Base-by-base conservation (phyloP, 2,888 invertebrate genomes). In the Megalurothrips usitatus region DNA sequence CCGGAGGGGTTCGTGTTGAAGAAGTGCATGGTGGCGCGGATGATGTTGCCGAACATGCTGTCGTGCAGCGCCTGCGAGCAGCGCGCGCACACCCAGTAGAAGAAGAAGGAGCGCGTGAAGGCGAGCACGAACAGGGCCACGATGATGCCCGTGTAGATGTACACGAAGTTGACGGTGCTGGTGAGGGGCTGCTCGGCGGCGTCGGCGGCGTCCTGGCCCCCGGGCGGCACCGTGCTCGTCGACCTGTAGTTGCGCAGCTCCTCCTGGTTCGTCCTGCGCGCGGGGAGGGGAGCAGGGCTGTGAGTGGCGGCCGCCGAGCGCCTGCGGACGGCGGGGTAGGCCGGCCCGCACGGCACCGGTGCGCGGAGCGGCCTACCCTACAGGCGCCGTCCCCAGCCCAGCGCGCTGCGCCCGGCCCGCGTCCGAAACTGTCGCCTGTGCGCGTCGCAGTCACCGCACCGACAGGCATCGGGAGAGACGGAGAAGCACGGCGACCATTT, bases 1-100 rank as follows among this genome's bases (percentile, higher is more conserved):
- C 90, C 90, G 0, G 93, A 93, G 0, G 96, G 94, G 87, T 96
- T 97, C 4, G 92, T 91, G 86, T 96, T 95, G 88, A 97, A 97
- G 88, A 97, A 97, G 34, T 91, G 89, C 91, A 96, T 94, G 0
- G 94, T 92, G 0, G 95, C 93, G 23, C 93, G 90, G 4, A 95
- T 93, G 28, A 97, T 92, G 48, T 93, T 90, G 23, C 89, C 87
- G 86, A 96, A 96, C 96, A 97, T 96, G 26, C 87, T 89, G 87
- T 94, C 93, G 88, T 97, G 97, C 0, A 97, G 89, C 6, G 88
- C 90, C 8, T 90, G 91, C 0, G 96, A 95, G 0, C 96, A 93
- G 68, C 89, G 90, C 91, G 96, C 94, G 84, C 95, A 95, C 83
- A 93, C 85, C 88, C 90, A 90, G 85, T 93, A 94, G 88, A 94